These are phyloP conservation scores for Ammodytes dubius DNA, from an alignment of 2,113 vertebrate species.

Conservation along the genomic window DNA sequence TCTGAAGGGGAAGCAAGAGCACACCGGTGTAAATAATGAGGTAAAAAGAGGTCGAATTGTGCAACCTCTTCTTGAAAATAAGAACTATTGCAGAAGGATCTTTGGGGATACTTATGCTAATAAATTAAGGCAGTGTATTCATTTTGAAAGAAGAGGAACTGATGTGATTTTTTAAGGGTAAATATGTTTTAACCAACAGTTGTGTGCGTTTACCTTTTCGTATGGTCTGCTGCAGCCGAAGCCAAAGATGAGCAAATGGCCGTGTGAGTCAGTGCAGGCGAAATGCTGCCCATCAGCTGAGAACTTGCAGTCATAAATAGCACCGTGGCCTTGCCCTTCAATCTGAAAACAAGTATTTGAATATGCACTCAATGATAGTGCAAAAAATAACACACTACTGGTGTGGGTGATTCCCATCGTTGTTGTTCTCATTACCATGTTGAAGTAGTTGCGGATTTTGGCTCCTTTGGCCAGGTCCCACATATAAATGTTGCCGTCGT, in stretches of 20 bases:
- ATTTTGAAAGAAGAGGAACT: background rate
- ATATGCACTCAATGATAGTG: background rate
- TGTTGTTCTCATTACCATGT: slow-evolving; percentile 90
- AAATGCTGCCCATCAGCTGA: slow-evolving; percentile 98
- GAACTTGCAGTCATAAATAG: slow-evolving; percentile 99
- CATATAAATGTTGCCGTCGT: slow-evolving; percentile 97
- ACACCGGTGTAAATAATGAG: background rate
- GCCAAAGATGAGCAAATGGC: slow-evolving; percentile 96
- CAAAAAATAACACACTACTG: background rate
- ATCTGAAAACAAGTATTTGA: slow-evolving; percentile 85
- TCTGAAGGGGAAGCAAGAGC: slow-evolving; percentile 79
- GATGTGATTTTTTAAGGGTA: background rate
- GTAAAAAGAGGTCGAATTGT: background rate
- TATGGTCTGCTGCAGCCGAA: slow-evolving; percentile 96
- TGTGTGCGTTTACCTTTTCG: slow-evolving; percentile 88
- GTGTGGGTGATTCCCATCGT: background rate
- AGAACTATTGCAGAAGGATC: background rate
- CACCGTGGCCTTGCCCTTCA: slow-evolving; percentile 98
- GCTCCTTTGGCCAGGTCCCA: slow-evolving; percentile 96
- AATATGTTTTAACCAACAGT: background rate
- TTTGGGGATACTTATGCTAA: background rate
- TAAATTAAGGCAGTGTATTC: slow-evolving; percentile 5
- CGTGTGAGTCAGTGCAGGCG: slow-evolving; percentile 98
- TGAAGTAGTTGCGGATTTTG: slow-evolving; percentile 98
- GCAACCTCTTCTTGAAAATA: background rate